Evolutionary conservation across 2,888 invertebrate genomes (phyloP).

Genomic region (Epinotia brunnichana): DNA sequence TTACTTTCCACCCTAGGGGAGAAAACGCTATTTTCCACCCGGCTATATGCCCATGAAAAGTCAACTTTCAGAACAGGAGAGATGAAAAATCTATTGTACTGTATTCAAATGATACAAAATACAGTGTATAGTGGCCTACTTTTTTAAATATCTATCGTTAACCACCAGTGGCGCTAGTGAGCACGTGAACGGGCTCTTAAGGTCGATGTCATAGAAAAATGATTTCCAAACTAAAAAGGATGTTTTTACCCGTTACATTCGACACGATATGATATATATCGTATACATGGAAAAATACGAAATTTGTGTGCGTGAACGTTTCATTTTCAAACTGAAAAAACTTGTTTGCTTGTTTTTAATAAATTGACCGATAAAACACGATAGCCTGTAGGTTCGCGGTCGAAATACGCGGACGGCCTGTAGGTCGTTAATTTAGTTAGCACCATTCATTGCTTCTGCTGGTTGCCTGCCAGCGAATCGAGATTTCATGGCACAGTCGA

Average conservation of each 20-base stretch:
- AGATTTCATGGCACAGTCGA: conserved; percentile 16
- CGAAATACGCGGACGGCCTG: background rate
- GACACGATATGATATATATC: background rate
- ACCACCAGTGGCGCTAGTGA: too few relatives aligned
- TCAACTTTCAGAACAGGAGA: too few relatives aligned
- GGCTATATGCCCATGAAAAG: too few relatives aligned
- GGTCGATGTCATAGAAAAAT: conserved; percentile 28
- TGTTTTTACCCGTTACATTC: background rate
- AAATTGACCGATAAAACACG: background rate
- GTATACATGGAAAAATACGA: background rate
- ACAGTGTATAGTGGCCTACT: too few relatives aligned
- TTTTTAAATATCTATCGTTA: too few relatives aligned
- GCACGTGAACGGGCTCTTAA: too few relatives aligned
- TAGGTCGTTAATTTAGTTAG: conserved; percentile 8
- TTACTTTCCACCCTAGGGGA: too few relatives aligned
- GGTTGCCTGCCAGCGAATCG: conserved; percentile 28
- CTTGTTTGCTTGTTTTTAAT: background rate
- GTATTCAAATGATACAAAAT: too few relatives aligned
- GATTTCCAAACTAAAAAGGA: background rate
- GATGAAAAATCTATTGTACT: too few relatives aligned
- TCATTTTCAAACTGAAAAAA: background rate
- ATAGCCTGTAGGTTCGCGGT: background rate
- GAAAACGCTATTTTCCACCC: too few relatives aligned
- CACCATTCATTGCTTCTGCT: conserved; percentile 9
- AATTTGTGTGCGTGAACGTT: background rate